phyloP scores from a whole-genome alignment of 2,113 vertebrate genomes.

The Puma concolor region DNA sequence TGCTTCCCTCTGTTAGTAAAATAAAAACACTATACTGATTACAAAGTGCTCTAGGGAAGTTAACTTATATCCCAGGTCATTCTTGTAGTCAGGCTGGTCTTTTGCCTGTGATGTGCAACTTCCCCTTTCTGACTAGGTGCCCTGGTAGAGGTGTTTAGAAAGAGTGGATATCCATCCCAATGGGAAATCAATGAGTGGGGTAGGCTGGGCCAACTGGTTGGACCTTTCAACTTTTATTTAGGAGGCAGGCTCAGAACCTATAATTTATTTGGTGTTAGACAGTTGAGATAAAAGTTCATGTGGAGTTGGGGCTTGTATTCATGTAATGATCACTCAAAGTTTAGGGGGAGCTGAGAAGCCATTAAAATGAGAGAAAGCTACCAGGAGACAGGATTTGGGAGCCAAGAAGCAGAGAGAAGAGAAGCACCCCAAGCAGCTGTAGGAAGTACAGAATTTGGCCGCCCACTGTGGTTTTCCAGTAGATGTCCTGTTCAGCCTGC shows the following conservation, averaged over 20 bases:
- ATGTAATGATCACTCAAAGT: neutral
- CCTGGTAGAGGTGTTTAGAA: neutral
- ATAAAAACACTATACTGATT: neutral
- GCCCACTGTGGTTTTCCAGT: neutral
- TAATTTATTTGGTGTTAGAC: neutral
- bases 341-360: neutral
- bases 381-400: neutral
- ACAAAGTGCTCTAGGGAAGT: neutral
- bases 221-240: neutral
- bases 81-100: neutral
- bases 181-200: neutral
- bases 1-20: neutral
- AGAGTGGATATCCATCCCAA: too few species aligned
- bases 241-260: neutral
- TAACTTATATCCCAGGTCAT: neutral
- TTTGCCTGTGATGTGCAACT: neutral
- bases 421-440: fast-evolving
- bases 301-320: neutral
- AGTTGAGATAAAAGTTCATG: neutral
- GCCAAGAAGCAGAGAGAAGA: neutral
- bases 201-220: neutral
- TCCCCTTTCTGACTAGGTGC: neutral
- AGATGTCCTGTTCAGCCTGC: neutral
- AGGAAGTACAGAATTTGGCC: neutral
- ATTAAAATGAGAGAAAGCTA: neutral